Conservation (phyloP, 2,888 invertebrate genomes). For the Nasonia oneida region DNA sequence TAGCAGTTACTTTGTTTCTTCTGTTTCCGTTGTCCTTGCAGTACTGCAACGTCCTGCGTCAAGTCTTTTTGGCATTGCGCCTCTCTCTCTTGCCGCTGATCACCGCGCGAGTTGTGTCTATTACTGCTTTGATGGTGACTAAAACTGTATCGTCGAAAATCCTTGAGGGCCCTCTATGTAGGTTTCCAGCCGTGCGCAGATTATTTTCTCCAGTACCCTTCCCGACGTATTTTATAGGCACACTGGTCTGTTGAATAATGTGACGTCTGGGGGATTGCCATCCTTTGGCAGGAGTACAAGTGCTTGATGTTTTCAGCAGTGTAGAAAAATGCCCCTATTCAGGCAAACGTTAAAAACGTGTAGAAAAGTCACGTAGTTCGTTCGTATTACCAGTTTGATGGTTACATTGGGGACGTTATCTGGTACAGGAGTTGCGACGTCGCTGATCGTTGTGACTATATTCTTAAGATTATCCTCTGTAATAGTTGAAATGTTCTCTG, state of each 20-base stretch:
- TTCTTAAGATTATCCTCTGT: slow-evolving; percentile 62
- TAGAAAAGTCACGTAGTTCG: neutral
- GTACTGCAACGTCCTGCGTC: neutral
- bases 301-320: slow-evolving; percentile 59
- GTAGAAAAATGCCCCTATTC: slow-evolving; percentile 60
- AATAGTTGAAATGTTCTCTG: neutral
- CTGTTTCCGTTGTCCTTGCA: neutral
- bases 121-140: neutral
- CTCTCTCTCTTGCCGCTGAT: slow-evolving; percentile 43
- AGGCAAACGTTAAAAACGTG: neutral
- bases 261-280: slow-evolving; percentile 40
- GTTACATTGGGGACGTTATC: slow-evolving; percentile 12
- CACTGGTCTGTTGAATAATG: slow-evolving; percentile 52
- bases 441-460: slow-evolving; percentile 28
- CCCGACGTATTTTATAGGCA: slow-evolving; percentile 52
- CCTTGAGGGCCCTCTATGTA: neutral
- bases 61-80: slow-evolving; percentile 12
- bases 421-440: slow-evolving; percentile 32
- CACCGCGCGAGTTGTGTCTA: slow-evolving; percentile 42
- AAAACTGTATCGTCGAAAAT: no score
- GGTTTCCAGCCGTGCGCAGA: neutral
- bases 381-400: slow-evolving; percentile 13
- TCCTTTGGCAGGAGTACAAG: slow-evolving; percentile 62
- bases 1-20: no score
- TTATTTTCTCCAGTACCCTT: slow-evolving; percentile 31